Evolutionary conservation across 2,113 vertebrate species (phyloP).

Genomic region (Menura novaehollandiae): DNA sequence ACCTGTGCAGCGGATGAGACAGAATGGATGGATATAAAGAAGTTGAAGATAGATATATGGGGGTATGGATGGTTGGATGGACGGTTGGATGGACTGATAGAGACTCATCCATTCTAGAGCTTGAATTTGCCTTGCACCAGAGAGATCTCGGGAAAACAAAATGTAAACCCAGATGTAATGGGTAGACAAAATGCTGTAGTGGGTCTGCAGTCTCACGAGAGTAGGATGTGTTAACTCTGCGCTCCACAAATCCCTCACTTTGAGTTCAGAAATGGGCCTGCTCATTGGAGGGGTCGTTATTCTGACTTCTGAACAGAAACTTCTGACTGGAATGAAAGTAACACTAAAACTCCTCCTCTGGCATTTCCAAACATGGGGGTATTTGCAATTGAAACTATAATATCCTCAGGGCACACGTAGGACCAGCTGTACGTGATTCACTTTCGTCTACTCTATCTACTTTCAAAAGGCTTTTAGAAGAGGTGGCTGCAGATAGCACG

Average conservation of each 20-base stretch:
- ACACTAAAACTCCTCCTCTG: not conserved
- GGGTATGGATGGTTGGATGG: not conserved
- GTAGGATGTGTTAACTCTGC: not conserved
- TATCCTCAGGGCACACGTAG: not conserved
- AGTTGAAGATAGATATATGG: not conserved
- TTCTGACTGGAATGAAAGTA: not conserved
- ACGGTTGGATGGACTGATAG: not conserved
- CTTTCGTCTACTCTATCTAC: not conserved
- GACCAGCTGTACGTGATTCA: rapidly evolving
- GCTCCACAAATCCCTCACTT: not conserved
- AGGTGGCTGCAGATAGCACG: not conserved
- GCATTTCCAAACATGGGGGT: not conserved
- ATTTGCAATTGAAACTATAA: not conserved
- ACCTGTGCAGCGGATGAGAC: not conserved
- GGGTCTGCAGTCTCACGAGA: not conserved
- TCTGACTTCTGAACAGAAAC: not conserved
- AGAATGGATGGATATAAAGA: not conserved
- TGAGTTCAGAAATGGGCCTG: not conserved
- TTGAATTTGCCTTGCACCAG: not conserved
- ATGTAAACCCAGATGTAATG: not conserved
- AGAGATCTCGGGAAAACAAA: not conserved
- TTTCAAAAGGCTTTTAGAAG: not conserved
- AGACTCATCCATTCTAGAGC: not conserved
- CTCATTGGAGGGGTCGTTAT: not conserved
- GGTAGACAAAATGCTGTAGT: not conserved